Percentiles rank a stretch among this genome's conserved stretches.
Evolutionary conservation across 2,797 vertebrate species (phyloP).

Genomic region (Miichthys miiuy): DNA sequence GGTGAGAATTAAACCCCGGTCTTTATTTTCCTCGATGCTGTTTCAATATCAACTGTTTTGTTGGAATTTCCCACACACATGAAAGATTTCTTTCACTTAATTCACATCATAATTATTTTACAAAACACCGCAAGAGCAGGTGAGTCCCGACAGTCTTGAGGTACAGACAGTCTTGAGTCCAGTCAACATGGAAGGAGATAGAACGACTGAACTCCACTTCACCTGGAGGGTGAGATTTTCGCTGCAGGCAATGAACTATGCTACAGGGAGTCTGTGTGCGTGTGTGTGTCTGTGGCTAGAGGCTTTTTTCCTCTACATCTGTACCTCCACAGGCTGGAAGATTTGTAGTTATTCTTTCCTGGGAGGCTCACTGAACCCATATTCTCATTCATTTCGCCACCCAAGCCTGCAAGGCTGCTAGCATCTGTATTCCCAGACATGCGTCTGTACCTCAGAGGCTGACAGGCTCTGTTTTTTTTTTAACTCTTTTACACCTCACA

Average conservation of each 20-base stretch:
- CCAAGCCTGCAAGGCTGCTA: slow-evolving; percentile 39
- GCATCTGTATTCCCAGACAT: slow-evolving; percentile 55
- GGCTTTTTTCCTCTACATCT: slow-evolving; percentile 19
- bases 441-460: slow-evolving; percentile 17
- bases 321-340: slow-evolving; percentile 34
- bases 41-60: neutral
- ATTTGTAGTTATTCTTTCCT: slow-evolving; percentile 51
- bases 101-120: neutral
- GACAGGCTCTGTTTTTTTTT: slow-evolving; percentile 3
- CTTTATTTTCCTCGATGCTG: neutral
- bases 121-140: neutral
- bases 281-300: slow-evolving; percentile 23
- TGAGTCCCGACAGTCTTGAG: neutral
- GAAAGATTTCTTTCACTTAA: neutral
- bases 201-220: slow-evolving; percentile 50
- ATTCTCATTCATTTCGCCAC: slow-evolving; percentile 50
- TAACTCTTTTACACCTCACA: slow-evolving; percentile 12
- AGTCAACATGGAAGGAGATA: slow-evolving; percentile 12
- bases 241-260: slow-evolving; percentile 57
- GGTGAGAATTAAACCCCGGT: slow-evolving; percentile 5
- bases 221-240: slow-evolving; percentile 39
- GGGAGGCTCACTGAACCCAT: slow-evolving; percentile 28
- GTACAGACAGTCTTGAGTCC: neutral
- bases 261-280: slow-evolving; percentile 20
- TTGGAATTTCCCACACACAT: neutral